Evolutionary conservation across 2,797 vertebrate species (phyloP).

Genomic region (Chaunax sp.): DNA sequence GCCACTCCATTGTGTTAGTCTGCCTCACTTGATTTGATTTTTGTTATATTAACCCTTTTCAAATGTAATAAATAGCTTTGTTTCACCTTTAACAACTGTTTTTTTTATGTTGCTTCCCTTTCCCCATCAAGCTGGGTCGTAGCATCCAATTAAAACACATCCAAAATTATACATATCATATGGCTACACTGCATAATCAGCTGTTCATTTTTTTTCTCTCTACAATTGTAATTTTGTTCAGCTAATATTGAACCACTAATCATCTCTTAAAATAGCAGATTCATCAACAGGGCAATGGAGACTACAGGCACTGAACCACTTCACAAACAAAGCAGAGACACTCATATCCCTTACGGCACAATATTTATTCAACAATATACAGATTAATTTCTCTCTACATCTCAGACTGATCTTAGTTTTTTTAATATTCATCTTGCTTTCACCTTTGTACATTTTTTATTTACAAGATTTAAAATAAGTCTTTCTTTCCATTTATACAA

Average conservation of each 20-base stretch:
- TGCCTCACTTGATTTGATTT: too few relatives aligned
- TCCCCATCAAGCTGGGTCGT: too few relatives aligned
- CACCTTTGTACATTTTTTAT: constrained; percentile 94
- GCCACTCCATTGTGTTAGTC: too few relatives aligned
- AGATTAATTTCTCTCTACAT: constrained; percentile 86
- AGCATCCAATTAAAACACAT: too few relatives aligned
- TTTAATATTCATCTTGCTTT: constrained; percentile 74
- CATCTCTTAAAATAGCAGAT: background rate
- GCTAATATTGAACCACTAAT: too few relatives aligned
- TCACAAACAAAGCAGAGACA: constrained; percentile 23
- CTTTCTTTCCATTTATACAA: constrained; percentile 92
- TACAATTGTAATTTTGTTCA: background rate
- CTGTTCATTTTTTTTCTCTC: too few relatives aligned
- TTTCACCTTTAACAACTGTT: too few relatives aligned
- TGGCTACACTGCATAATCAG: too few relatives aligned
- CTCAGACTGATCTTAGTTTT: constrained; percentile 82
- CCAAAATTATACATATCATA: too few relatives aligned
- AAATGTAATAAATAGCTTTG: too few relatives aligned
- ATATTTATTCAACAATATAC: constrained; percentile 98
- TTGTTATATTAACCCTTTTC: too few relatives aligned
- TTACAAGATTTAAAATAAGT: constrained; percentile 99
- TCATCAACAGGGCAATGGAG: background rate
- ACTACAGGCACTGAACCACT: background rate
- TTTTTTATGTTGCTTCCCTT: too few relatives aligned
- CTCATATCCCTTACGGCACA: constrained; percentile 80